Conservation (phyloP, 2,888 invertebrate genomes). For the Alcis repandata region DNA sequence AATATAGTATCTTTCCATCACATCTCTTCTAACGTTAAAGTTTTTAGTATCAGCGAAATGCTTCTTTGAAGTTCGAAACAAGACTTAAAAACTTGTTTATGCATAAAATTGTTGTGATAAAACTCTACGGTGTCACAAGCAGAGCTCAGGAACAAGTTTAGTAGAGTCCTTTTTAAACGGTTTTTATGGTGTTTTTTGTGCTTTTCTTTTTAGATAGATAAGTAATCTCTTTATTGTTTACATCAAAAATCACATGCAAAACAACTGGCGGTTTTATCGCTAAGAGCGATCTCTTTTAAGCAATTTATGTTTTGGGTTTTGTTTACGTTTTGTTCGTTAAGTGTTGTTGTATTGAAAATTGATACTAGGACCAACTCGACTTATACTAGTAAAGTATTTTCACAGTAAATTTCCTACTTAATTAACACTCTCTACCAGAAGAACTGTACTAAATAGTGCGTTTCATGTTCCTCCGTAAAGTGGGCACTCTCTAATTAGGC, state of each 20-base stretch:
- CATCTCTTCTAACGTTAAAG: slow-evolving; percentile 4
- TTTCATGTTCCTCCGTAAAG: slow-evolving; percentile 27
- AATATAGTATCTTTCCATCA: background rate
- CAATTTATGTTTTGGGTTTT: too few species aligned
- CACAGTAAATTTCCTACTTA: too few species aligned
- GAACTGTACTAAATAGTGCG: background rate
- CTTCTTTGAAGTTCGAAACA: slow-evolving; percentile 12
- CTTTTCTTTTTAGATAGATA: slow-evolving; percentile 33
- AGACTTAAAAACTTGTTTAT: slow-evolving; percentile 48
- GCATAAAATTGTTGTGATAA: slow-evolving; percentile 51
- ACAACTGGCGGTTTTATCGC: too few species aligned
- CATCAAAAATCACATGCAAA: too few species aligned
- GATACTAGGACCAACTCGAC: too few species aligned
- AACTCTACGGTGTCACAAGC: slow-evolving; percentile 43
- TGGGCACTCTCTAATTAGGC: slow-evolving; percentile 45
- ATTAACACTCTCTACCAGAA: too few species aligned
- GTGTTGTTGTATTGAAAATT: too few species aligned
- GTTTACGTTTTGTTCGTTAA: too few species aligned
- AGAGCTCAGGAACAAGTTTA: slow-evolving; percentile 2
- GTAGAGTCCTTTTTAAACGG: slow-evolving; percentile 19
- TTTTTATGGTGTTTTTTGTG: slow-evolving; percentile 29
- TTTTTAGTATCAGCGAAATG: slow-evolving; percentile 10
- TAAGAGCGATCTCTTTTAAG: too few species aligned
- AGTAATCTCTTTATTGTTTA: slow-evolving; percentile 25
- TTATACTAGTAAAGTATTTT: too few species aligned